Conservation (phyloP, 2,888 invertebrate species). For the Sicus ferrugineus region DNA sequence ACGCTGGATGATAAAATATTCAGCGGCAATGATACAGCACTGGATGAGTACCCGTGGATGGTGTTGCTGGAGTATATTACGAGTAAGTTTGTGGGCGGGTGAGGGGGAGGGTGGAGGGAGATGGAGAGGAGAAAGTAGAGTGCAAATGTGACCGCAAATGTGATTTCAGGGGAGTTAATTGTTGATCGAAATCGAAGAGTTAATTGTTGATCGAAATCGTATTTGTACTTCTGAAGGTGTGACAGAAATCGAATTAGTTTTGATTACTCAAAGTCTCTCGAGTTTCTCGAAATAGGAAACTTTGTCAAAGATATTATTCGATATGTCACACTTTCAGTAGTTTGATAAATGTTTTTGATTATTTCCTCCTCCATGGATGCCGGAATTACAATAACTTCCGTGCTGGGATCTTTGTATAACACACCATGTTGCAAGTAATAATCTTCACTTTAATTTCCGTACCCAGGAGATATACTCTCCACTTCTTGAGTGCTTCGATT, state of each 20-base stretch:
- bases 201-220: no score
- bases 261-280: no score
- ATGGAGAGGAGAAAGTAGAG: not conserved
- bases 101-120: no score
- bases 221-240: no score
- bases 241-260: no score
- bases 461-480: not conserved
- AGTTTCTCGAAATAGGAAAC: not conserved
- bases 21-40: slow-evolving; percentile 69
- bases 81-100: slow-evolving; percentile 67
- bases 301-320: not conserved
- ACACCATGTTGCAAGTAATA: not conserved
- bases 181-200: no score
- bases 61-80: slow-evolving; percentile 72
- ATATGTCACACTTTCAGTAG: no score
- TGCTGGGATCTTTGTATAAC: not conserved
- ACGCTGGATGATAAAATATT: slow-evolving; percentile 67
- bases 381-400: not conserved
- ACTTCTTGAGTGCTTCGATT: not conserved
- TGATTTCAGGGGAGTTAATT: no score
- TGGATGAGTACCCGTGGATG: slow-evolving; percentile 78
- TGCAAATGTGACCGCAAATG: not conserved
- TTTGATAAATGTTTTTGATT: not conserved
- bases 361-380: not conserved
- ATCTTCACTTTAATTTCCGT: not conserved